These are phyloP conservation scores for Paragorgia papillata DNA, from an alignment of 92 coral and sea anemone genomes.

Conservation along the genomic window DNA sequence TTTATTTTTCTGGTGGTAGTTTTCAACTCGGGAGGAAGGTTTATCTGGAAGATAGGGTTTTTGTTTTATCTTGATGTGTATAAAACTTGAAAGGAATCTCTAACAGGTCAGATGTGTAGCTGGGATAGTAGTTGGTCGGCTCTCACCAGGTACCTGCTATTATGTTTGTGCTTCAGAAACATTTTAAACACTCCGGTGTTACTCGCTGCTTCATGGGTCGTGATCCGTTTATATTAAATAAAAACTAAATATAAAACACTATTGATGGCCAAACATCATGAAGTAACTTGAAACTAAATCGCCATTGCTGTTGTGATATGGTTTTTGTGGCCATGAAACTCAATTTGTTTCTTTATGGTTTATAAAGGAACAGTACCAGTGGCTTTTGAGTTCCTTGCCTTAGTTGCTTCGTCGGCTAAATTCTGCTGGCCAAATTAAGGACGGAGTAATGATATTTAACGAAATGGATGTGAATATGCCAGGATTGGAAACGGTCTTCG, in stretches of 20 bases:
- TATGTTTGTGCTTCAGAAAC: not conserved
- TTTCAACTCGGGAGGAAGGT: too few relatives aligned
- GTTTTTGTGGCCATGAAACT: not conserved
- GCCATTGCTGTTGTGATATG: not conserved
- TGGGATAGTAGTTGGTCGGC: not conserved
- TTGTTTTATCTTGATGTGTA: too few relatives aligned
- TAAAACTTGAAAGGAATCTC: too few relatives aligned
- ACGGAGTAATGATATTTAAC: constrained; percentile 25
- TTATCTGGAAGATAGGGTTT: too few relatives aligned
- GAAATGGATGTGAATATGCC: constrained; percentile 41
- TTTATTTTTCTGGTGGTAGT: too few relatives aligned
- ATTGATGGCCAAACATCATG: not conserved
- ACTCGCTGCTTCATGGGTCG: not conserved
- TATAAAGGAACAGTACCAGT: not conserved
- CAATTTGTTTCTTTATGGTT: not conserved
- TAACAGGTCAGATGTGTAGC: not conserved
- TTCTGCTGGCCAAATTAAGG: not conserved
- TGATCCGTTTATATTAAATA: not conserved
- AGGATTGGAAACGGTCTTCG: constrained; percentile 33
- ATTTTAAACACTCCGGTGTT: constrained; percentile 3
- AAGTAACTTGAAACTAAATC: not conserved
- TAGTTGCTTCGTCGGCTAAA: not conserved
- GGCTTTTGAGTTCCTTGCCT: not conserved
- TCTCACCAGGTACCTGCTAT: constrained; percentile 24
- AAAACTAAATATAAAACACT: not conserved